These are phyloP conservation scores for Corythucha ciliata DNA, from an alignment of 2,888 invertebrate species.

Conservation along the genomic window DNA sequence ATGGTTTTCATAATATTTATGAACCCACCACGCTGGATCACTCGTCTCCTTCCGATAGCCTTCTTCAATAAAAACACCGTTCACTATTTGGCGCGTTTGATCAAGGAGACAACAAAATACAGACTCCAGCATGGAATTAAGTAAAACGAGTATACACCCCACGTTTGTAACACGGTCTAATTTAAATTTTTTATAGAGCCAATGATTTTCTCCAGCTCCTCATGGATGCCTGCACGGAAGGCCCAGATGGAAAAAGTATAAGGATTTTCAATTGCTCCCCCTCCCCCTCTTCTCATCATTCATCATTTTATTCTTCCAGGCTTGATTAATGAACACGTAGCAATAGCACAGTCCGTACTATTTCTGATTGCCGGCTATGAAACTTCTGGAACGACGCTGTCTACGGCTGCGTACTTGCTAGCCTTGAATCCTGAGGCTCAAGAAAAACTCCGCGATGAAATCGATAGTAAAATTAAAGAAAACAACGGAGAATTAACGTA, in stretches of 20 bases:
- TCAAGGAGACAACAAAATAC: slow-evolving; percentile 32
- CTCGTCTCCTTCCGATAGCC: slow-evolving; percentile 31
- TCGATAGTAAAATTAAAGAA: slow-evolving; percentile 42
- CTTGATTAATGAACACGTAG: slow-evolving; percentile 45
- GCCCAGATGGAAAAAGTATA: slow-evolving; percentile 12
- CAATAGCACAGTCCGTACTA: slow-evolving; percentile 50
- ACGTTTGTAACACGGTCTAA: slow-evolving; percentile 14
- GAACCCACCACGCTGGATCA: slow-evolving; percentile 31
- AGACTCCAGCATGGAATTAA: slow-evolving; percentile 31
- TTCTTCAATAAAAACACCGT: slow-evolving; percentile 36
- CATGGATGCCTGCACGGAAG: slow-evolving; percentile 28
- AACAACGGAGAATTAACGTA: slow-evolving; percentile 39
- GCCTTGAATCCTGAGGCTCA: slow-evolving; percentile 46
- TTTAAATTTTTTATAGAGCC: slow-evolving; percentile 26
- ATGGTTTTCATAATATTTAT: slow-evolving; percentile 31
- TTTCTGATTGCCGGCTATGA: slow-evolving; percentile 55
- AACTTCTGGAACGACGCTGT: slow-evolving; percentile 50
- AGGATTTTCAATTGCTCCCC: neutral
- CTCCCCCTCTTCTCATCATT: neutral
- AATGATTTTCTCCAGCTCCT: slow-evolving; percentile 34
- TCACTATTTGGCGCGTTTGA: slow-evolving; percentile 32
- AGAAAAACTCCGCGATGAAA: slow-evolving; percentile 44
- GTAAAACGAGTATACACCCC: slow-evolving; percentile 37
- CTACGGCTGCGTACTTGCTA: slow-evolving; percentile 48
- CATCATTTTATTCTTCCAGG: slow-evolving; percentile 34